Conservation (phyloP, 2,888 invertebrate species). For the Artemia sp. region DNA sequence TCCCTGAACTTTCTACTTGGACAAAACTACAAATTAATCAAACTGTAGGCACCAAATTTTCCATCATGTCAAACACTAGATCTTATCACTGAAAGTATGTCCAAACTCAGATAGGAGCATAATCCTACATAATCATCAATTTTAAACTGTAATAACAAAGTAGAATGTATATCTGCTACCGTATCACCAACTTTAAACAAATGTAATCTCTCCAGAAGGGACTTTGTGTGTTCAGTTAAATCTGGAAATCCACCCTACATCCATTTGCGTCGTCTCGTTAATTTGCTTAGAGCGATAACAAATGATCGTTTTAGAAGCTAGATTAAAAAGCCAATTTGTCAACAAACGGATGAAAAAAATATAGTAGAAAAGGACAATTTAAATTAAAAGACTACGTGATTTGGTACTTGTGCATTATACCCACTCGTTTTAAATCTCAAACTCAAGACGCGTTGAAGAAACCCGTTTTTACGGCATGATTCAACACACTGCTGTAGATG, state of each 20-base stretch:
- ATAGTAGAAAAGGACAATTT: too few relatives aligned
- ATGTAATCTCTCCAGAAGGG: background rate
- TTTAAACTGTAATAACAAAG: slow-evolving; percentile 11
- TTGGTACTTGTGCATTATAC: too few relatives aligned
- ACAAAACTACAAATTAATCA: too few relatives aligned
- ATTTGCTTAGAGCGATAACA: slow-evolving; percentile 15
- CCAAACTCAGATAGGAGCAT: background rate
- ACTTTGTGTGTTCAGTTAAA: background rate
- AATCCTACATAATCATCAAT: slow-evolving; percentile 14
- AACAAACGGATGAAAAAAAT: too few relatives aligned
- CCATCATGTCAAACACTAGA: too few relatives aligned
- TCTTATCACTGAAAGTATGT: slow-evolving; percentile 1
- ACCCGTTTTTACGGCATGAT: too few relatives aligned
- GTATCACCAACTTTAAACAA: slow-evolving; percentile 13
- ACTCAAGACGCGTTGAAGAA: too few relatives aligned
- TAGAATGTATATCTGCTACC: slow-evolving; percentile 10
- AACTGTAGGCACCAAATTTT: too few relatives aligned
- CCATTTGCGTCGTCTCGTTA: slow-evolving; percentile 11
- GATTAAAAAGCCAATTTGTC: background rate
- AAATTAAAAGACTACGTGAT: too few relatives aligned
- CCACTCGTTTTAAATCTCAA: too few relatives aligned
- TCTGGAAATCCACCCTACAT: background rate
- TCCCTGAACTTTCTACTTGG: too few relatives aligned
- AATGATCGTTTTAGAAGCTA: slow-evolving; percentile 4
- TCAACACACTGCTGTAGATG: too few relatives aligned